These are phyloP conservation scores for Anadara kagoshimensis DNA, from an alignment of 1,140 invertebrate species.

Conservation along the genomic window DNA sequence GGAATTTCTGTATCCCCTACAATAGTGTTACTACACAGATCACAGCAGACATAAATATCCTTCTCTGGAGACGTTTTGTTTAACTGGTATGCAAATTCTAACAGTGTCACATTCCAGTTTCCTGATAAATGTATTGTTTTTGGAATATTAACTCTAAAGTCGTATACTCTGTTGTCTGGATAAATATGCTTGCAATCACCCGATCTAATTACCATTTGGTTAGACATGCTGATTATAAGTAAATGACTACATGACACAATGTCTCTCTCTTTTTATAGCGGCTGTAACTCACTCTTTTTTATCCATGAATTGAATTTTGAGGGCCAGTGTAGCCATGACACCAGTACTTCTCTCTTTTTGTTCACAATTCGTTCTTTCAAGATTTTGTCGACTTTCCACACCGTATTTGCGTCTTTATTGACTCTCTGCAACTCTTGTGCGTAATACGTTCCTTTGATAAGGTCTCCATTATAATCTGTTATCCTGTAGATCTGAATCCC, in stretches of 20 bases:
- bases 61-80: background rate
- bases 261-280: background rate
- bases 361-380: background rate
- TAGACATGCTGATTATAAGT: conserved; percentile 18
- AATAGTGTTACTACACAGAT: conserved; percentile 21
- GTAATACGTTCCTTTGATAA: background rate
- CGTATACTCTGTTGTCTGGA: conserved; percentile 17
- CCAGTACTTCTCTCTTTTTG: conserved; percentile 21
- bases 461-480: conserved; percentile 4
- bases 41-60: conserved; percentile 20
- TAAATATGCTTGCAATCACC: conserved; percentile 13
- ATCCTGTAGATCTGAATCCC: background rate
- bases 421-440: background rate
- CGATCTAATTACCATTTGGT: conserved; percentile 25
- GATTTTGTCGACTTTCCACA: conserved; percentile 10
- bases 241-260: background rate
- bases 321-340: conserved; percentile 37
- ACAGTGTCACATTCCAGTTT: conserved; percentile 6
- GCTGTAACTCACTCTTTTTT: conserved; percentile 1
- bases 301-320: conserved; percentile 43
- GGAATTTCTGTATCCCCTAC: conserved; percentile 14
- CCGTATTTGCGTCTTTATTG: background rate
- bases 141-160: conserved; percentile 14
- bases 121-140: conserved; percentile 1
- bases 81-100: background rate